Evolutionary conservation across 2,113 vertebrate genomes (phyloP), one percentile per base, ranked within the genome.

Genomic region (Misgurnus mizolepis): DNA sequence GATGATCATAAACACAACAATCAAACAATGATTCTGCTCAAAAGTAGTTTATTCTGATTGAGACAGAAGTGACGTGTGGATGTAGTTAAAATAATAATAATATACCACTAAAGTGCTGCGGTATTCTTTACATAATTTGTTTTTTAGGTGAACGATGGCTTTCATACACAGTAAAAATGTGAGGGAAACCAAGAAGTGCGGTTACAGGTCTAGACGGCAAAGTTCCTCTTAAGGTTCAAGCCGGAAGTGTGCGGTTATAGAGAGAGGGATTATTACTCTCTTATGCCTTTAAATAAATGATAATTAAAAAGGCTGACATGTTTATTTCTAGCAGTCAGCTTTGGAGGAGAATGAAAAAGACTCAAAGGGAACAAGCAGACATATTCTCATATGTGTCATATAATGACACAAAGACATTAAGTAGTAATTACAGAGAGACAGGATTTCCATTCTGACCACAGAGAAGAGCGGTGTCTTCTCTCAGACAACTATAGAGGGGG

Each of bases 391-490:
- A 34, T 34, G 27, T 67, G 84, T 90, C 90, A 89, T 84, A 77
- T 81, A 87, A 89, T 87, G 84, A 85, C 81, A 78, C 65, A 85
- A 81, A 82, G 65, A 90, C 88, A 91, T 94, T 89, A 90, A 91
- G 88, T 89, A 89, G 89, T 92, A 92, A 94, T 93, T 93, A 93
- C 89, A 92, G 92, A 87, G 88, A 84, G 84, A 79, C 58, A 80
- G 83, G 79, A 81, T 83, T 84, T 89, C 86, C 83, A 76, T 86
- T 89, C 80, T 68, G 73, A 89, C 91, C 90, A 88, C 90, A 90
- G 85, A 89, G 71, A 79, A 88, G 80, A 90, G 86, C 68, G 84
- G 79, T 68, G 89, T 91, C 90, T 90, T 87, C 49, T 12, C 43
- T 7, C 69, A 82, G 85, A 86, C 82, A 6, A 56, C 55, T 88